Conservation (phyloP, 2,113 vertebrate genomes). For the Martes martes region DNA sequence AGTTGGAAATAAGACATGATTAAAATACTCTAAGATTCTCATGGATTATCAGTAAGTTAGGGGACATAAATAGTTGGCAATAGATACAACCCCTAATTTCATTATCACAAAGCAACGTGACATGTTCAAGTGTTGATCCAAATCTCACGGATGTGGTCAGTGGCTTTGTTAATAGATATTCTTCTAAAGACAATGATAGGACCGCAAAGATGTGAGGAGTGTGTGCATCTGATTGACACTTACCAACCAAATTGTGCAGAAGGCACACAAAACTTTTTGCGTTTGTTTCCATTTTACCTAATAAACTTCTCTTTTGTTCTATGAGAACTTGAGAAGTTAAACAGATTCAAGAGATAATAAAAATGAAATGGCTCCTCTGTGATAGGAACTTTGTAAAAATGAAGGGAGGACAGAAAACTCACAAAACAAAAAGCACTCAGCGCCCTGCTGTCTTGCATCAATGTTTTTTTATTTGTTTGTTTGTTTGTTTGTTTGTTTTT, state of each 20-base stretch:
- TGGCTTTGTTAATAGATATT: background rate
- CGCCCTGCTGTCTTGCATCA: background rate
- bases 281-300: background rate
- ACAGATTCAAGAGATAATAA: background rate
- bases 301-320: background rate
- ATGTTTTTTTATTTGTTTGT: background rate
- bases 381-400: background rate
- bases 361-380: background rate
- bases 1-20: constrained; percentile 17
- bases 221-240: background rate
- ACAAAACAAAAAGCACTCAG: background rate
- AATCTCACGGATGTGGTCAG: background rate
- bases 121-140: background rate
- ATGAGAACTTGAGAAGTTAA: background rate
- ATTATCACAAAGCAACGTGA: background rate
- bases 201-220: background rate
- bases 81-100: background rate
- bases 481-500: background rate
- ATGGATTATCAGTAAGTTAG: background rate
- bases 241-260: background rate
- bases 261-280: background rate
- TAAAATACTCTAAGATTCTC: background rate
- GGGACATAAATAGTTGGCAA: background rate
- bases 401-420: background rate
- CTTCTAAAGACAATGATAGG: background rate